Evolutionary conservation across 2,113 vertebrate genomes (phyloP).

Genomic region (Malurus alboscapulatus): DNA sequence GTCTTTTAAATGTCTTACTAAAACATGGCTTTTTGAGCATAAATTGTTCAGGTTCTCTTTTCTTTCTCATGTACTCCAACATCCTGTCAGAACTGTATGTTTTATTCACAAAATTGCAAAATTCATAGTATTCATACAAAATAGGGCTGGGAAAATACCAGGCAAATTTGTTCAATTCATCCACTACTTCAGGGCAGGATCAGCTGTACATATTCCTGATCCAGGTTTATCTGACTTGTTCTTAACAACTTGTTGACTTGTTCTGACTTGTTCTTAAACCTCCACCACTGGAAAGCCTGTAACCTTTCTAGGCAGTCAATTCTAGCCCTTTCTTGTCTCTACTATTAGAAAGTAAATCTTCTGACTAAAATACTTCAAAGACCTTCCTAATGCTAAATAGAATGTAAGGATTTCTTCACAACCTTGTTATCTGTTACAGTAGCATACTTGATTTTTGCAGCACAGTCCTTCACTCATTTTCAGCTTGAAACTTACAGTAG

Average conservation of each 20-base stretch:
- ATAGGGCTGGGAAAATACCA: neutral
- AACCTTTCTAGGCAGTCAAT: neutral
- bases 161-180: neutral
- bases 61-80: neutral
- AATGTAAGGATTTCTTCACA: neutral
- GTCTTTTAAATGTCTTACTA: neutral
- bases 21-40: neutral
- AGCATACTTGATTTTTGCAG: neutral
- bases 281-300: neutral
- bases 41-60: neutral
- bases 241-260: neutral
- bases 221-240: neutral
- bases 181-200: neutral
- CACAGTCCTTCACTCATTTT: neutral
- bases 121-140: neutral
- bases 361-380: neutral
- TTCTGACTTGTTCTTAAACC: neutral
- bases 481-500: neutral
- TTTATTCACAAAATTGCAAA: neutral
- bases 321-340: neutral
- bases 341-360: neutral
- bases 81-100: neutral
- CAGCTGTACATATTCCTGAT: neutral
- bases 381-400: neutral
- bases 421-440: neutral